These are phyloP conservation scores for Prosopocoilus inquinatus DNA, from an alignment of 2,888 invertebrate genomes.

Conservation along the genomic window DNA sequence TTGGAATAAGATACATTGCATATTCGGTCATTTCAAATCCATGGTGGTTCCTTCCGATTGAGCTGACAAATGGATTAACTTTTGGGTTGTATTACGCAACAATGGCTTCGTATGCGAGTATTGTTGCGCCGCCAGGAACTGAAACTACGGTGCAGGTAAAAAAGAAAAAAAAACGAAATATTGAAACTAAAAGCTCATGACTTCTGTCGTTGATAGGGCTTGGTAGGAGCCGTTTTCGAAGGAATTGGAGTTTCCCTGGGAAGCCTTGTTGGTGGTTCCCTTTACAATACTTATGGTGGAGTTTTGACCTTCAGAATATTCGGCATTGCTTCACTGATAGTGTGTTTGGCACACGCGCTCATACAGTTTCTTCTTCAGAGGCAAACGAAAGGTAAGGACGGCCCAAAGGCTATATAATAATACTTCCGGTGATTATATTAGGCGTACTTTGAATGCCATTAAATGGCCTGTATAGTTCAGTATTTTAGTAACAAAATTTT, in stretches of 20 bases:
- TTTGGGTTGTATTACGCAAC: slow-evolving; percentile 86
- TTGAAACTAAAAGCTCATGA: not conserved
- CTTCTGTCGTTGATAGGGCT: slow-evolving; percentile 57
- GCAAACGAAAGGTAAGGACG: slow-evolving; percentile 26
- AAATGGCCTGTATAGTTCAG: not conserved
- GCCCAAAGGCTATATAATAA: slow-evolving; percentile 9
- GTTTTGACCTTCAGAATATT: slow-evolving; percentile 69
- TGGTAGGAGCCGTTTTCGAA: slow-evolving; percentile 85
- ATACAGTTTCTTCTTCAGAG: slow-evolving; percentile 48
- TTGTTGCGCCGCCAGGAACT: slow-evolving; percentile 78
- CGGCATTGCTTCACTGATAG: slow-evolving; percentile 65
- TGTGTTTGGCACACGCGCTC: slow-evolving; percentile 58
- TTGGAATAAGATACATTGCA: slow-evolving; percentile 75
- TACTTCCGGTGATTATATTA: not conserved
- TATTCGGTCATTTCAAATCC: slow-evolving; percentile 79
- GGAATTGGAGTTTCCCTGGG: slow-evolving; percentile 81
- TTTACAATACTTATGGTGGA: slow-evolving; percentile 64
- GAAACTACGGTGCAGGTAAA: slow-evolving; percentile 81
- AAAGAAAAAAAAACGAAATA: slow-evolving; percentile 22
- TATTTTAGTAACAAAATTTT: not conserved
- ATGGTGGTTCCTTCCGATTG: slow-evolving; percentile 83
- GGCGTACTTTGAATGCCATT: not conserved
- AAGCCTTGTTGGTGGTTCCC: slow-evolving; percentile 72
- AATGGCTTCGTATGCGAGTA: slow-evolving; percentile 85
- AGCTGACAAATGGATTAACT: slow-evolving; percentile 83